Conservation (phyloP, 2,113 vertebrate genomes). For the Eira barbara region DNA sequence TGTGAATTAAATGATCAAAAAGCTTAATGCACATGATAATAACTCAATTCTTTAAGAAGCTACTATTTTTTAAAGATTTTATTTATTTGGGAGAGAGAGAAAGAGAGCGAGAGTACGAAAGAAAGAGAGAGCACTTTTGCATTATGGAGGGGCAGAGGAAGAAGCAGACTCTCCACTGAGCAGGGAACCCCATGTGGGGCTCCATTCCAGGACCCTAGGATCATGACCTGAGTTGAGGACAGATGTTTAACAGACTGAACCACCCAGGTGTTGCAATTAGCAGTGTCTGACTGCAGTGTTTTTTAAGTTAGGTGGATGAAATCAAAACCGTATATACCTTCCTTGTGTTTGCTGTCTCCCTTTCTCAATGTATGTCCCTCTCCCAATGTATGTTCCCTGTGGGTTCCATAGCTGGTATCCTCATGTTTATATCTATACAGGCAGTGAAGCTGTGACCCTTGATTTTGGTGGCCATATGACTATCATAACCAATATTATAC, state of each 20-base stretch:
- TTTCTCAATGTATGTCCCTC: accelerated
- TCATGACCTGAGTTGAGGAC: too few species aligned
- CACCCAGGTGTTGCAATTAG: too few species aligned
- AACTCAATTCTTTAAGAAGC: not conserved
- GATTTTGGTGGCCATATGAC: not conserved
- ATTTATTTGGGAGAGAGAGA: too few species aligned
- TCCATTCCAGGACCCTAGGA: too few species aligned
- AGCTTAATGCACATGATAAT: not conserved
- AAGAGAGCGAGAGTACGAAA: too few species aligned
- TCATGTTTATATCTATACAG: not conserved
- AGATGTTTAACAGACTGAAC: too few species aligned
- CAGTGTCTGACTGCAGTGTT: not conserved
- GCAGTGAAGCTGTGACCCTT: not conserved
- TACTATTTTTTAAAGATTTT: not conserved
- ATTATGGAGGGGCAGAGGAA: too few species aligned
- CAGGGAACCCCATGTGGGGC: too few species aligned
- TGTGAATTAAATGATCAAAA: not conserved
- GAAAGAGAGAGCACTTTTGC: too few species aligned
- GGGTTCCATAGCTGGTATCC: not conserved
- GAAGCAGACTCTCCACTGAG: too few species aligned
- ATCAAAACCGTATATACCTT: not conserved
- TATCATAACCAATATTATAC: not conserved
- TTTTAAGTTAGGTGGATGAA: not conserved
- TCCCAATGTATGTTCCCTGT: not conserved
- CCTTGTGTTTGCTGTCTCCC: not conserved